phyloP scores from a whole-genome alignment of 1,140 invertebrate genomes.

The Brachionus manjavacas region DNA sequence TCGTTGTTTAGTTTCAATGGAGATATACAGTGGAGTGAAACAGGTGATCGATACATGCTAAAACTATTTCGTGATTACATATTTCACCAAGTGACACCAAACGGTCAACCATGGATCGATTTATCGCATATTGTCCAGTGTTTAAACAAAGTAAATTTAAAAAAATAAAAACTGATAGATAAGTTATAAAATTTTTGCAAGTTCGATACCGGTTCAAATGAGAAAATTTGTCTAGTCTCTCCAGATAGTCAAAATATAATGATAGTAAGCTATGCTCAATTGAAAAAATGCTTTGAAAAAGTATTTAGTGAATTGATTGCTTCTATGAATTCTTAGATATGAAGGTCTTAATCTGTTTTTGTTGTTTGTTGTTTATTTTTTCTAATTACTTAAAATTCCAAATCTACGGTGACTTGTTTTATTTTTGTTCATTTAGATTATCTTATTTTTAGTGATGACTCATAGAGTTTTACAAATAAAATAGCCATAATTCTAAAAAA shows the following conservation, averaged over 20 bases:
- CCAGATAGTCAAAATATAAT: conserved; percentile 90
- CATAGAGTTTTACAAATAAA: not conserved
- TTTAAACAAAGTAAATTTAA: conserved; percentile 74
- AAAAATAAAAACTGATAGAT: conserved; percentile 16
- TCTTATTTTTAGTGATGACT: not conserved
- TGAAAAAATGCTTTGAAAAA: conserved; percentile 86
- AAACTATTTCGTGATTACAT: conserved; percentile 95
- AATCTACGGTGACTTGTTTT: not conserved
- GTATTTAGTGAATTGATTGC: conserved; percentile 76
- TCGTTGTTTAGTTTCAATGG: not conserved
- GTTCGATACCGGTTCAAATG: conserved; percentile 70
- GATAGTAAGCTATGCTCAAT: conserved; percentile 84
- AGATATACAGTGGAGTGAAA: conserved; percentile 91
- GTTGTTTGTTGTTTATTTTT: conserved; percentile 15
- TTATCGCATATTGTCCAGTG: conserved; percentile 86
- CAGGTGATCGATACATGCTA: conserved; percentile 91
- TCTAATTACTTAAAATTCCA: not conserved
- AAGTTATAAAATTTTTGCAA: conserved; percentile 45
- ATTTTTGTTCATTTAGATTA: not conserved
- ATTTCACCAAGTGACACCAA: conserved; percentile 83
- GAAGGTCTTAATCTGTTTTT: not conserved
- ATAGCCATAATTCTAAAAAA: not conserved
- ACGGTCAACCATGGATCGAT: conserved; percentile 89
- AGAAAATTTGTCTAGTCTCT: conserved; percentile 91
- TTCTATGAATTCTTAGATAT: conserved; percentile 39